A percentile compares a stretch with the other conserved stretches of the same genome.
phyloP scores from a whole-genome alignment of 2,888 invertebrate species.

The Torymus texanus region DNA sequence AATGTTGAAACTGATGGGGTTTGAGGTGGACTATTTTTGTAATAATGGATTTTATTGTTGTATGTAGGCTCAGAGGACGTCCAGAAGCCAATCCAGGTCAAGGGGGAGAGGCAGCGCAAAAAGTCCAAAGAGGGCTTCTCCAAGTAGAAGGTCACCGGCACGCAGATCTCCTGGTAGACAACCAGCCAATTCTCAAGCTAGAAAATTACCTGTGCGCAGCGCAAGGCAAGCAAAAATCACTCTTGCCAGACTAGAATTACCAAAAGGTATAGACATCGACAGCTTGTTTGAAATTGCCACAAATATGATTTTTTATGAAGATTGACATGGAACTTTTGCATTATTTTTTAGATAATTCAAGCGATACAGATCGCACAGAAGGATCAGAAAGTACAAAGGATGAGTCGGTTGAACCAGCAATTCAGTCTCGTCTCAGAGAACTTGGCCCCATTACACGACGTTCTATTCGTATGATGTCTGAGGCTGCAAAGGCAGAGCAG shows the following conservation, averaged over 20 bases:
- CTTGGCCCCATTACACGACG: slow-evolving; percentile 63
- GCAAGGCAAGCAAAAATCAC: slow-evolving; percentile 65
- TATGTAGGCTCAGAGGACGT: slow-evolving; percentile 63
- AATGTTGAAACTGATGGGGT: too few species aligned
- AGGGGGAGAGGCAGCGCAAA: slow-evolving; percentile 60
- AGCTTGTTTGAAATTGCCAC: neutral
- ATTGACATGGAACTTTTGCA: slow-evolving; percentile 16
- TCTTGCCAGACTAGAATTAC: slow-evolving; percentile 63
- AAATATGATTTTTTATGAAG: neutral
- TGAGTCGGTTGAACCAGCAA: slow-evolving; percentile 59
- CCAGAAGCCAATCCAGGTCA: slow-evolving; percentile 64
- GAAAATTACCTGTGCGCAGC: slow-evolving; percentile 60
- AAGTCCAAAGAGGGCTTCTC: slow-evolving; percentile 60
- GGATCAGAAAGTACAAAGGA: slow-evolving; percentile 58
- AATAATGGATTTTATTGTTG: slow-evolving; percentile 16
- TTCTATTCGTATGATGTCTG: slow-evolving; percentile 65
- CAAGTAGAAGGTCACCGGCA: slow-evolving; percentile 62
- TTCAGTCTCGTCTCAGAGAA: slow-evolving; percentile 65
- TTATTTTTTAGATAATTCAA: slow-evolving; percentile 52
- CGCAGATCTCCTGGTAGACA: slow-evolving; percentile 62
- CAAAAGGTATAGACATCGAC: slow-evolving; percentile 58
- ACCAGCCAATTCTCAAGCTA: slow-evolving; percentile 53
- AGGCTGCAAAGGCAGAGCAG: slow-evolving; percentile 62
- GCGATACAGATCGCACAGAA: slow-evolving; percentile 61
- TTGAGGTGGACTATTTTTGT: too few species aligned